A percentile compares a stretch with the other conserved stretches of the same genome.
phyloP scores from a whole-genome alignment of 2,888 invertebrate species.

The Panopea generosa region DNA sequence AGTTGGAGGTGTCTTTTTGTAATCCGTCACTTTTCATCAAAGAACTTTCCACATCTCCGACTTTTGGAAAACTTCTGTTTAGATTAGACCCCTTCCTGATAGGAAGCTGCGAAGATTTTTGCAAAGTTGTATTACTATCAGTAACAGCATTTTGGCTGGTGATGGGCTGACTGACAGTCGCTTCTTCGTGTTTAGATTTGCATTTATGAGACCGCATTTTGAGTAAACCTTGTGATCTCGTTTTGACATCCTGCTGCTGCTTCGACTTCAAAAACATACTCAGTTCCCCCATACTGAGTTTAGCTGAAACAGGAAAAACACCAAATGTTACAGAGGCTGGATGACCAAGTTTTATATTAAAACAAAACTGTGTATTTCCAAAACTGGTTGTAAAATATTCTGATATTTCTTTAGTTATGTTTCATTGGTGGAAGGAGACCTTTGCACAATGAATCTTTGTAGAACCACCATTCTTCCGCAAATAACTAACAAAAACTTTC shows the following conservation, averaged over 20 bases:
- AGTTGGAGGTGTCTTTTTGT: constrained; percentile 4
- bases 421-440: no score
- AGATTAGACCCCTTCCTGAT: constrained; percentile 60
- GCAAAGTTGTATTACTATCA: constrained; percentile 11
- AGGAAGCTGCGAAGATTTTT: constrained; percentile 55
- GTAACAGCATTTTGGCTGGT: constrained; percentile 6
- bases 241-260: neutral
- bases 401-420: no score
- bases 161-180: neutral
- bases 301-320: constrained; percentile 49
- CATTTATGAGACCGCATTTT: constrained; percentile 20
- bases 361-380: no score
- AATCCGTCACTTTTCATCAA: constrained; percentile 2
- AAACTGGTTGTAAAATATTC: no score
- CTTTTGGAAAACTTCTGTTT: constrained; percentile 47
- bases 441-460: no score
- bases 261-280: constrained; percentile 40
- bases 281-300: constrained; percentile 54
- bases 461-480: no score
- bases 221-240: constrained; percentile 8
- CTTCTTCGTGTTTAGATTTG: constrained; percentile 3
- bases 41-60: constrained; percentile 19
- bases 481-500: no score
- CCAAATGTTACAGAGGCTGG: no score
- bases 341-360: no score